phyloP scores from a whole-genome alignment of 2,888 invertebrate genomes.

The Orthonevra nobilis region DNA sequence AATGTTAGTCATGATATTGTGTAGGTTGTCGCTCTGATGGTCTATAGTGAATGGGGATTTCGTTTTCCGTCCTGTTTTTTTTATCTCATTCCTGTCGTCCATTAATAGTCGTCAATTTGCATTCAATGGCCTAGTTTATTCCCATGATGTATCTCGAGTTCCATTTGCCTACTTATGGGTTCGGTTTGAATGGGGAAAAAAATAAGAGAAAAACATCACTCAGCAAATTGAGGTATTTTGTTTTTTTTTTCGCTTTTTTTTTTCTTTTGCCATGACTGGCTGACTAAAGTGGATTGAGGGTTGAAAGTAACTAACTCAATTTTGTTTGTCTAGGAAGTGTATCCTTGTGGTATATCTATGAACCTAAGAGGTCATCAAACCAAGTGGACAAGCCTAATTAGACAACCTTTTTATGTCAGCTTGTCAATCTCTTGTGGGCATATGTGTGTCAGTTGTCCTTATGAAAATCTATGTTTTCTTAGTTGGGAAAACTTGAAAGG shows the following conservation, averaged over 20 bases:
- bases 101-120: constrained; percentile 64
- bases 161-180: constrained; percentile 50
- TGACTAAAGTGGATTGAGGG: neutral
- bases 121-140: constrained; percentile 64
- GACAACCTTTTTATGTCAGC: too few species aligned
- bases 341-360: neutral
- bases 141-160: constrained; percentile 33
- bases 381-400: too few species aligned
- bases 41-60: constrained; percentile 13
- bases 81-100: constrained; percentile 35
- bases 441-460: too few species aligned
- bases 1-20: constrained; percentile 23
- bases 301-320: neutral
- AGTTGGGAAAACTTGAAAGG: too few species aligned
- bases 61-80: constrained; percentile 5
- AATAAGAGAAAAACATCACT: constrained; percentile 25
- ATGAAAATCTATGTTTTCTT: too few species aligned
- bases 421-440: too few species aligned
- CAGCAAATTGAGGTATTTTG: constrained; percentile 34
- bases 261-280: neutral
- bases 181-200: neutral
- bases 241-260: neutral
- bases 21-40: constrained; percentile 19
- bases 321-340: constrained; percentile 4
- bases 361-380: too few species aligned